Conservation (phyloP, 2,888 invertebrate genomes). For the Tinea semifulvella region DNA sequence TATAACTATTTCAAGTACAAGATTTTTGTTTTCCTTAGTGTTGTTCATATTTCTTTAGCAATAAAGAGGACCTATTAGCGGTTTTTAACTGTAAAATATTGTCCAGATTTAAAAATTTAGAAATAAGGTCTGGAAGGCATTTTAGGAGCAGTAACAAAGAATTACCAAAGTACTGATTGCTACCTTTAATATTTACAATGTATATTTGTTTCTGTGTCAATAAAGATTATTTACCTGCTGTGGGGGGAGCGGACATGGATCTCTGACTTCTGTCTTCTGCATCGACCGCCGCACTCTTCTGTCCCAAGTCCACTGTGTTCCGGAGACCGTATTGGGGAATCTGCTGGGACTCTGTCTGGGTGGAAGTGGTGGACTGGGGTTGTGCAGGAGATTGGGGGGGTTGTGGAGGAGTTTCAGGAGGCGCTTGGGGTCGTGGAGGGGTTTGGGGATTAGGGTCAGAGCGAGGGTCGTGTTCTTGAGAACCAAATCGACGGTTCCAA, state of each 20-base stretch:
- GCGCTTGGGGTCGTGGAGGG: constrained; percentile 24
- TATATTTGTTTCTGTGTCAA: constrained; percentile 16
- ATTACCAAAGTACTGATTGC: too few relatives aligned
- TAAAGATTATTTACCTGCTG: too few relatives aligned
- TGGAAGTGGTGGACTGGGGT: constrained; percentile 33
- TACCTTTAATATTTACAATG: too few relatives aligned
- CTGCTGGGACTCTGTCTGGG: constrained; percentile 25
- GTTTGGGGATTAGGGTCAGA: constrained; percentile 25
- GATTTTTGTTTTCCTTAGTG: too few relatives aligned
- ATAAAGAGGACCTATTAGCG: too few relatives aligned
- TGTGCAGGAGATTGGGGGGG: constrained; percentile 24
- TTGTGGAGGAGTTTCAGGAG: constrained; percentile 22
- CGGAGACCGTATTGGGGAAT: constrained; percentile 75
- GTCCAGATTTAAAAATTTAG: too few relatives aligned
- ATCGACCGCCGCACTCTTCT: constrained; percentile 66
- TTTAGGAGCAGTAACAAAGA: too few relatives aligned
- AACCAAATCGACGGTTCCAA: constrained; percentile 50
- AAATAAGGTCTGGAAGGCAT: too few relatives aligned
- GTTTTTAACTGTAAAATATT: too few relatives aligned
- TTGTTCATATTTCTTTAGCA: too few relatives aligned
- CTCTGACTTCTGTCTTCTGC: constrained; percentile 71
- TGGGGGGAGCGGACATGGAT: constrained; percentile 84
- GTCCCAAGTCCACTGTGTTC: constrained; percentile 83
- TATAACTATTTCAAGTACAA: too few relatives aligned
- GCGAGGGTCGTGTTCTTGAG: constrained; percentile 34